Base-by-base conservation (phyloP, 2,888 invertebrate genomes). In the Tromatobia lineatoria region DNA sequence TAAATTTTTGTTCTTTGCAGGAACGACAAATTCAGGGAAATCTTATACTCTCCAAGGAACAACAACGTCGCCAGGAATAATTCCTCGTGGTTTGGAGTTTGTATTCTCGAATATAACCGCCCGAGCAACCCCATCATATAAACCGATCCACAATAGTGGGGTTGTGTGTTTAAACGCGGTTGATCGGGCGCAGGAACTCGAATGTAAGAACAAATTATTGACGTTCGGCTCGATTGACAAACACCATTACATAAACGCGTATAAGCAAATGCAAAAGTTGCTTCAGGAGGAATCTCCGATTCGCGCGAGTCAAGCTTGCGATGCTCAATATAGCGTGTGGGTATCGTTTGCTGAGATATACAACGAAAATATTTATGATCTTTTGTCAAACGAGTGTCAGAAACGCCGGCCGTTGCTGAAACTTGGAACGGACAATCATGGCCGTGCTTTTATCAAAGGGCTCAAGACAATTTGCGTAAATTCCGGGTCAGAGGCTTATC, bases 301-400 rank as follows among this genome's bases (percentile, higher is more conserved):
- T 20, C 85, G 89, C n/a, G 74, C 89, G 0, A 91, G 85, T 75
- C 80, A 89, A 15, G 87, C 89, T 2, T 67, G 78, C 13, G 88
- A 91, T 70, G 89, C 89, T 3, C 87, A 90, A 34, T 93, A 92
- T 74, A 94, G 94, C 38, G 94, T 97, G 0, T 98, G 98, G 98
- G 96, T 99, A 0, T 98, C 98, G 0, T 98, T 98, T 94, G 96
- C 97, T 0, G 99, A 99, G 93, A 97, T 99, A 34, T 99, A 99
- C 93, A 99, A 99, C 92, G 99, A 99, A 92, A 95, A 95, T 0
- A 96, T 98, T 3, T 97, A 96, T 90, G 99, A 99, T 93, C 94
- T 99, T 20, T 93, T 99, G n/a, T 95, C 90, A 0, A 93, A 90
- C 67, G 93, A 91, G 23, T 90, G 90, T 69, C 91, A 92, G 15